Evolutionary conservation across 2,797 vertebrate genomes (phyloP), one percentile per base, ranked within the genome.

Genomic region (Gallirallus australis): DNA sequence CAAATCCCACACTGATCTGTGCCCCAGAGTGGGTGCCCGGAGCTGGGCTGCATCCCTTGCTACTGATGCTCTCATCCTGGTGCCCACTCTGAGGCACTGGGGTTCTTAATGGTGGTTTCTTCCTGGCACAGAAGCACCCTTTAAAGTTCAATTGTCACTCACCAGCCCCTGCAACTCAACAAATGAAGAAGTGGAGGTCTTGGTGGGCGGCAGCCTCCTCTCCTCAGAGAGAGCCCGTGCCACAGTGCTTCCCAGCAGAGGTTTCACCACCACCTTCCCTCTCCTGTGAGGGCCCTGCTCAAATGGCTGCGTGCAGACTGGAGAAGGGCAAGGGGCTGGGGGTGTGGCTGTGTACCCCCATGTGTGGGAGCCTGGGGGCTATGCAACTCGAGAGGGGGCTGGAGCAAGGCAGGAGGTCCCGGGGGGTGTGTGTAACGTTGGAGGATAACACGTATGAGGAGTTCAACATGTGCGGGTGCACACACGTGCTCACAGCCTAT

Each of bases 381-480:
- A 24, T 2, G 1, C 52, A 53, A 71, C n/a, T 24, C 1, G 0
- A 66, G 61, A 59, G 18, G 19, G 14, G 17, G 28, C 60, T 73
- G 78, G 39, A 78, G 56, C 57, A 66, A 52, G 68, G 68, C 68
- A 61, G 30, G 39, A 79, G 72, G 60, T 40, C 56, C 31, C 23
- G 13, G 16, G 56, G 48, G 42, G 42, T 42, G 24, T 8, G 11
- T 59, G 24, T 8, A 16, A 56, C 8, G 7, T 10, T 52, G 42
- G n/a, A 20, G 10, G 25, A 17, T 28, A 68, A 65, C 1, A 1
- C 1, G 1, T 14, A n/a, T 23, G 33, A 37, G 48, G 5, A 70
- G 37, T 7, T 57, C 8, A n/a, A 15, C 0, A 0, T 2, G 19
- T n/a, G 57, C 2, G 0, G 60, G 6, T 18, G 48, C 56, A 68